Percentiles rank a stretch among this genome's conserved stretches.
Conservation (phyloP, 2,113 vertebrate species). For the Chlamydotis undulata region DNA sequence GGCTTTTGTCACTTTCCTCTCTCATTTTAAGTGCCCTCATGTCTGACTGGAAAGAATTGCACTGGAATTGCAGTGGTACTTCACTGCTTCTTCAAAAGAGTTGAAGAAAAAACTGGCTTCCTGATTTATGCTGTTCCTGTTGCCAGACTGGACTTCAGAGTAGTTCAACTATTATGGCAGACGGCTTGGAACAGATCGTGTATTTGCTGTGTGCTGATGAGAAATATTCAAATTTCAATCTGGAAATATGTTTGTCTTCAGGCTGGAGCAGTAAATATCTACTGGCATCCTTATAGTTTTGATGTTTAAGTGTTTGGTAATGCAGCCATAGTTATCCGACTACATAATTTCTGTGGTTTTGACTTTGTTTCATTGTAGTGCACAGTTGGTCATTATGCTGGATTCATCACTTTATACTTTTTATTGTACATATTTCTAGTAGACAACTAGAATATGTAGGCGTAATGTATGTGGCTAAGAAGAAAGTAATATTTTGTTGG, state of each 20-base stretch:
- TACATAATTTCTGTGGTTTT: not conserved
- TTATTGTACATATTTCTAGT: not conserved
- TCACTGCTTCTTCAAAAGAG: not conserved
- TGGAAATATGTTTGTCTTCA: not conserved
- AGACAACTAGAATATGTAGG: not conserved
- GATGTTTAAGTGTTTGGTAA: not conserved
- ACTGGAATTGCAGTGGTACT: not conserved
- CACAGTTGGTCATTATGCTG: not conserved
- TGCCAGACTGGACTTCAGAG: not conserved
- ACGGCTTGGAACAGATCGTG: not conserved
- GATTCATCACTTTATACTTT: not conserved
- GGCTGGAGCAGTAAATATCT: not conserved
- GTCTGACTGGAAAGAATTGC: not conserved
- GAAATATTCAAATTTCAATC: not conserved
- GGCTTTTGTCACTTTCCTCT: not conserved
- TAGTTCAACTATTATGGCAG: fast-evolving
- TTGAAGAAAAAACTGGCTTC: not conserved
- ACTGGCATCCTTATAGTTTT: not conserved
- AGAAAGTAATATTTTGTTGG: not conserved
- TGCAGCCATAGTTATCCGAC: not conserved
- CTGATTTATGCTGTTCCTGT: not conserved
- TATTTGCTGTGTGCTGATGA: not conserved
- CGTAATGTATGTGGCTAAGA: not conserved
- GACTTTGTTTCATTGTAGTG: not conserved
- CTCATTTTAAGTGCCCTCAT: not conserved